phyloP scores from a whole-genome alignment of 2,888 invertebrate species.

The Brenthis hecate region DNA sequence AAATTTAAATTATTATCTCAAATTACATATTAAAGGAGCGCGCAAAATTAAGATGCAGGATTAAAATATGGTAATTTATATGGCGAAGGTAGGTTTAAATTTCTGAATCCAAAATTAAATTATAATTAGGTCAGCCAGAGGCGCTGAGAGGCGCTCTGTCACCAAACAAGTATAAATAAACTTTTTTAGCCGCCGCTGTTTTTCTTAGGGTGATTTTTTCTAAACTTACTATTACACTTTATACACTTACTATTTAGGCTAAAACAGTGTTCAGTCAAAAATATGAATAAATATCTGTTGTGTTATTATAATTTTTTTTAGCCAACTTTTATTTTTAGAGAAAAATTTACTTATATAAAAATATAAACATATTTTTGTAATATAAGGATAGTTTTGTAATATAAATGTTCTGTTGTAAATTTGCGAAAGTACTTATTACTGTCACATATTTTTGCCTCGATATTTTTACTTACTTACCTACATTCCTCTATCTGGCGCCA shows the following conservation, averaged over 20 bases:
- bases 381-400: slow-evolving; percentile 5
- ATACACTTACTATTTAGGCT: too few species aligned
- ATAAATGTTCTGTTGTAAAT: slow-evolving; percentile 5
- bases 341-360: background rate
- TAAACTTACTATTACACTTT: too few species aligned
- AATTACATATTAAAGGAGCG: slow-evolving; percentile 4
- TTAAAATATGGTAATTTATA: slow-evolving; percentile 41
- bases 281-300: background rate
- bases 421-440: slow-evolving; percentile 27
- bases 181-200: slow-evolving; percentile 52
- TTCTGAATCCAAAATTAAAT: slow-evolving; percentile 65
- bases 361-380: background rate
- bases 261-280: background rate
- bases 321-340: background rate
- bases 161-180: slow-evolving; percentile 66
- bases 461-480: slow-evolving; percentile 36
- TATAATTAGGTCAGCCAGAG: slow-evolving; percentile 67
- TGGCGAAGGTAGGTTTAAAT: slow-evolving; percentile 34
- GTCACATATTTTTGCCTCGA: slow-evolving; percentile 32
- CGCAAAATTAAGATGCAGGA: slow-evolving; percentile 33
- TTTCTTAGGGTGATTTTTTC: slow-evolving; percentile 22
- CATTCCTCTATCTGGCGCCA: slow-evolving; percentile 40
- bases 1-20: slow-evolving; percentile 1
- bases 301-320: too few species aligned
- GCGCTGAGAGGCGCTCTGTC: slow-evolving; percentile 56